Percentiles rank a stretch among this genome's conserved stretches.
Conservation (phyloP, 2,888 invertebrate species). For the Octonoba sinensis region DNA sequence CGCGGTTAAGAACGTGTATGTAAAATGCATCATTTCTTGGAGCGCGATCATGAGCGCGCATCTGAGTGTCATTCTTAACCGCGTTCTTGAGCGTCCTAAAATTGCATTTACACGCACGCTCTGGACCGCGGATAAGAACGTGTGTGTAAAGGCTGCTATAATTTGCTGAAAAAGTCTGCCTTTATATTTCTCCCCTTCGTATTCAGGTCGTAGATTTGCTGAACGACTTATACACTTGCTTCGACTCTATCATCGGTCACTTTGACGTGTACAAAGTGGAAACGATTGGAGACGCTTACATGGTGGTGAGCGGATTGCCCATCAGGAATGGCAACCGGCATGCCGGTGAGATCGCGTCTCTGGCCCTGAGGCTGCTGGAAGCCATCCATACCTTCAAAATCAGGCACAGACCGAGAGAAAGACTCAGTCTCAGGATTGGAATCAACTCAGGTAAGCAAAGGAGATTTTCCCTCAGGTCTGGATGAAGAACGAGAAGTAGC, state of each 20-base stretch:
- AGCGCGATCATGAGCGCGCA: too few species aligned
- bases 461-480: too few species aligned
- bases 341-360: constrained; percentile 94
- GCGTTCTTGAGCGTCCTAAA: too few species aligned
- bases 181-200: neutral
- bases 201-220: constrained; percentile 87
- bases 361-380: constrained; percentile 87
- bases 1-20: too few species aligned
- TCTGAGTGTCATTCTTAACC: too few species aligned
- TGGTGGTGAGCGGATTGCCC: constrained; percentile 90
- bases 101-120: too few species aligned
- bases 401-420: constrained; percentile 88
- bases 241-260: constrained; percentile 87
- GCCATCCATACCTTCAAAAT: constrained; percentile 87
- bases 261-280: constrained; percentile 95
- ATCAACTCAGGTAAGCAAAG: constrained; percentile 84
- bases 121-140: too few species aligned
- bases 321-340: constrained; percentile 86
- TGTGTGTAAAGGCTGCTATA: too few species aligned
- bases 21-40: too few species aligned
- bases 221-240: constrained; percentile 89
- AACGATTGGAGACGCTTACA: constrained; percentile 91
- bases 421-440: constrained; percentile 89
- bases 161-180: too few species aligned
- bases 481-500: too few species aligned